Evolutionary conservation across 2,888 invertebrate species (phyloP).

Genomic region (Myopa testacea): DNA sequence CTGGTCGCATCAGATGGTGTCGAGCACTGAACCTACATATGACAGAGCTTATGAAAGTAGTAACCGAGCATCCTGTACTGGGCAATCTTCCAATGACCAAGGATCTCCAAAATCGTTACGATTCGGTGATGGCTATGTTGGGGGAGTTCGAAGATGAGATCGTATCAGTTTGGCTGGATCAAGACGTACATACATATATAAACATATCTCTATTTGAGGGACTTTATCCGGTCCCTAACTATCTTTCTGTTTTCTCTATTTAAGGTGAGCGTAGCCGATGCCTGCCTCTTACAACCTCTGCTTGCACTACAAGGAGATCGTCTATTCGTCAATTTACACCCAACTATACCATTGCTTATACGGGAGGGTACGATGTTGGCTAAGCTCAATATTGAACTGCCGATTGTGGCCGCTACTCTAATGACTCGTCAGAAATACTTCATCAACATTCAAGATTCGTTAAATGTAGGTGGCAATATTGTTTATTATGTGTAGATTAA

Average conservation of each 20-base stretch:
- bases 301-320: conserved; percentile 70
- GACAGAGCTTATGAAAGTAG: conserved; percentile 83
- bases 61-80: conserved; percentile 80
- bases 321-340: conserved; percentile 82
- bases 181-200: conserved; percentile 73
- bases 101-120: conserved; percentile 81
- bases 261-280: conserved; percentile 65
- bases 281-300: conserved; percentile 65
- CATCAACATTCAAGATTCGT: conserved; percentile 78
- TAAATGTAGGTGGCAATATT: conserved; percentile 72
- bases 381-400: conserved; percentile 84
- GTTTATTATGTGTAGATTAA: not conserved
- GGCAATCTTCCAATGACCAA: conserved; percentile 78
- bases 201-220: not conserved
- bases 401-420: conserved; percentile 83
- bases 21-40: conserved; percentile 84
- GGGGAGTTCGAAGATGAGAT: conserved; percentile 83
- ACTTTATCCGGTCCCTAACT: not conserved
- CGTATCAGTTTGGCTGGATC: conserved; percentile 86
- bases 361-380: conserved; percentile 87
- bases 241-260: not conserved
- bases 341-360: conserved; percentile 79
- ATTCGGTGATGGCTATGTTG: conserved; percentile 79
- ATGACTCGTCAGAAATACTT: conserved; percentile 84
- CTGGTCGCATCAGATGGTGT: conserved; percentile 88